Conservation (phyloP, 2,113 vertebrate genomes). For the Bubo bubo region DNA sequence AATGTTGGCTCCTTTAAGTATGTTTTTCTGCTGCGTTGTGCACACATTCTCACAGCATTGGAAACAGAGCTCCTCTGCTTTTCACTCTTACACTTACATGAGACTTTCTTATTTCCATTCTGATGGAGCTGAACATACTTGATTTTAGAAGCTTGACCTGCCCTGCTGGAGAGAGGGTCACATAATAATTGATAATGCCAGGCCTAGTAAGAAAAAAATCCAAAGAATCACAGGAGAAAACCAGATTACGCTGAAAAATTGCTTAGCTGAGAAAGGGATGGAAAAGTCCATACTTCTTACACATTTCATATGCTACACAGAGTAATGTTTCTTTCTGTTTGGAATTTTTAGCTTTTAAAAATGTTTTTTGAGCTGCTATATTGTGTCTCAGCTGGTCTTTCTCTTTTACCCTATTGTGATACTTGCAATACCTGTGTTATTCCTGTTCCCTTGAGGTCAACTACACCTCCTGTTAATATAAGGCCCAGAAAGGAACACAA, state of each 20-base stretch:
- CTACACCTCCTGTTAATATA: background rate
- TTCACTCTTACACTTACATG: background rate
- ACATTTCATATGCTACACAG: background rate
- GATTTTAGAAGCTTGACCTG: background rate
- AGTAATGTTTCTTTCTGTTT: background rate
- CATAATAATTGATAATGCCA: background rate
- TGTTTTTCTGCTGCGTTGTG: background rate
- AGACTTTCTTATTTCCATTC: background rate
- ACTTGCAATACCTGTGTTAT: background rate
- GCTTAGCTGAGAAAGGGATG: background rate
- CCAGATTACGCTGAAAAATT: background rate
- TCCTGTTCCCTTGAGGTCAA: background rate
- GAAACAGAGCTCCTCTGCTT: background rate
- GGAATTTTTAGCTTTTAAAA: background rate
- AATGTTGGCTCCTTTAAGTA: background rate
- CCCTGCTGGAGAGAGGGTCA: background rate
- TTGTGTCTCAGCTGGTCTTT: background rate
- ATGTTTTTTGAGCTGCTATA: background rate
- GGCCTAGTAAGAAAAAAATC: background rate
- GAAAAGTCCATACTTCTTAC: background rate
- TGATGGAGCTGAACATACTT: background rate
- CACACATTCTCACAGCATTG: background rate
- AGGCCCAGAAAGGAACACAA: background rate
- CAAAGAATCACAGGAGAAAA: background rate
- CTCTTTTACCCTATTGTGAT: background rate